Evolutionary conservation across 2,888 invertebrate genomes (phyloP).

Genomic region (Priocnemis perturbator): DNA sequence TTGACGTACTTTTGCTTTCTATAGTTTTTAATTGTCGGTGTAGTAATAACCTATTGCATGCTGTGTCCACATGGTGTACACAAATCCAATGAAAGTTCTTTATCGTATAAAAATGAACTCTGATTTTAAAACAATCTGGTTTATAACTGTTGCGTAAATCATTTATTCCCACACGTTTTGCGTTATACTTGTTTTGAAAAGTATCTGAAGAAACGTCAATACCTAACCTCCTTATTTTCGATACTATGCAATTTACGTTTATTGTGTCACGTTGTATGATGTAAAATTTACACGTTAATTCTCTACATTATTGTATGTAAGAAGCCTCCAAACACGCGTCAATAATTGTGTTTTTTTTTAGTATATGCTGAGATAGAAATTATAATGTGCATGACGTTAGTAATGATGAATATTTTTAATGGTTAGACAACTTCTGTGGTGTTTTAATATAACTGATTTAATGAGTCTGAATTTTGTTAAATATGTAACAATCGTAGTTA

Average conservation of each 20-base stretch:
- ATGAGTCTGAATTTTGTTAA: constrained; percentile 72
- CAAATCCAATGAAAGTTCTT: not conserved
- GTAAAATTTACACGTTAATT: no score
- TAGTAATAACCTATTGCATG: constrained; percentile 24
- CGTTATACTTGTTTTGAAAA: no score
- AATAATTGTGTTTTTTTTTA: no score
- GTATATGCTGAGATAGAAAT: no score
- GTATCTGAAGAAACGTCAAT: no score
- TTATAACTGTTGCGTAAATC: constrained; percentile 2
- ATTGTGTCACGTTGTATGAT: no score
- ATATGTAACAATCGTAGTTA: not conserved
- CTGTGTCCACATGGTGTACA: constrained; percentile 38
- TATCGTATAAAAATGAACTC: not conserved
- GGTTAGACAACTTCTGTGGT: constrained; percentile 56
- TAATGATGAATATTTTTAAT: constrained; percentile 35
- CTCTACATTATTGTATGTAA: no score
- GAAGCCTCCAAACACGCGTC: no score
- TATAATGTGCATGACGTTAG: not conserved
- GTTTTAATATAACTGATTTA: constrained; percentile 73
- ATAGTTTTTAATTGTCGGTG: constrained; percentile 4
- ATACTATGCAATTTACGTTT: no score
- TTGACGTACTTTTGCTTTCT: not conserved
- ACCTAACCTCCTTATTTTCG: no score
- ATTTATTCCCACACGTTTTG: not conserved
- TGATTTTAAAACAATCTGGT: no score